Evolutionary conservation across 2,797 vertebrate species (phyloP), one percentile per base, ranked within the genome.

Genomic region (Girardinus metallicus): DNA sequence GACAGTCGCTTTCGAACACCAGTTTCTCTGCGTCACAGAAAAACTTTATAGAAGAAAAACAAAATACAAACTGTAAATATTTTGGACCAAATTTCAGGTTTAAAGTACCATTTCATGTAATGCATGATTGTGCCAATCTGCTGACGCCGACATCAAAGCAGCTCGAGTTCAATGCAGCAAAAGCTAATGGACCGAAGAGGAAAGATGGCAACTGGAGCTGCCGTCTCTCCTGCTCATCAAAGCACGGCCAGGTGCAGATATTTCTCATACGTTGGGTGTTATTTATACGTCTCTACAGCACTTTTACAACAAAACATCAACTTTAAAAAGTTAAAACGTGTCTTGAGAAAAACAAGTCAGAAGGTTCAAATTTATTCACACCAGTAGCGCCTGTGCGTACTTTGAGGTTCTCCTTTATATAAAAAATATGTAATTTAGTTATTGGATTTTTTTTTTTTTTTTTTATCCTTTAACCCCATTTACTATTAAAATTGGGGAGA

Each of bases 211-310:
- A 85, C 41, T 26, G 51, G 57, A 88, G 78, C 80, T 83, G 80
- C 88, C 71, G 82, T 88, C 64, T 88, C 86, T 89, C 81, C 85
- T 83, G 84, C 83, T 82, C 79, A 76, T 66, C 73, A 79, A 80
- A 90, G 81, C 81, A 79, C 13, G 11, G 79, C 39, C 55, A 81
- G 73, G 80, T 90, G 85, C 89, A 64, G 87, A 90, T 83, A 82
- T 83, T 81, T 89, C 66, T 86, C 68, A 89, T 86, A 83, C 75
- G 72, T 70, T 60, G 55, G 83, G 83, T 81, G 88, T 88, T 84
- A 82, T 68, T 82, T 87, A 75, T 44, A 51, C 0, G 29, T 46
- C 53, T 18, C 4, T 2, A 2, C 7, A 41, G 26, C 5, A 29
- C 16, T 44, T 29, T 46, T 16, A 60, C 8, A 44, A 23, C n/a